These are phyloP conservation scores for Lasioglossum calceatum DNA, from an alignment of 2,888 invertebrate genomes.

Conservation along the genomic window DNA sequence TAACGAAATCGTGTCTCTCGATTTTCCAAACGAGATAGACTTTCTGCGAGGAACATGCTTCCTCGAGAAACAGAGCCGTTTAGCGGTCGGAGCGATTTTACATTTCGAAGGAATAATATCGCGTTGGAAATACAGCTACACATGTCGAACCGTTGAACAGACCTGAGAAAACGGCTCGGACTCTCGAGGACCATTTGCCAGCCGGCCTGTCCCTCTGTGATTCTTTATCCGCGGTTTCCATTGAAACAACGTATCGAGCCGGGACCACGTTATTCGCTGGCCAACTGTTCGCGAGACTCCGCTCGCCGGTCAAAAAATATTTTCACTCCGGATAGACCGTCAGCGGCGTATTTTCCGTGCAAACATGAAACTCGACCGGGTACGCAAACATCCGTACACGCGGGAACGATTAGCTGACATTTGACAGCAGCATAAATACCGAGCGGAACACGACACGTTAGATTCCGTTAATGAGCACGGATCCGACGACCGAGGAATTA, in stretches of 20 bases:
- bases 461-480: constrained; percentile 12
- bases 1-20: too few relatives aligned
- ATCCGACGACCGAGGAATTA: neutral
- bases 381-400: neutral
- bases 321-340: neutral
- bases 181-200: neutral
- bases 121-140: neutral
- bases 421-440: neutral
- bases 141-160: neutral
- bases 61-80: neutral
- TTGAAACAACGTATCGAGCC: constrained; percentile 7
- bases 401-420: constrained; percentile 13
- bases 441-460: neutral
- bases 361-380: neutral
- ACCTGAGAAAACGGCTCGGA: neutral
- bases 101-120: neutral
- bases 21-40: neutral
- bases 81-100: neutral
- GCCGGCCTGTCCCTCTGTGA: neutral
- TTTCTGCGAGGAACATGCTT: neutral
- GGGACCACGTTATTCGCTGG: neutral
- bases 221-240: constrained; percentile 13
- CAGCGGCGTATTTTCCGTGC: constrained; percentile 9
- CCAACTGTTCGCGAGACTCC: neutral
- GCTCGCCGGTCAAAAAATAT: neutral